phyloP scores from a whole-genome alignment of 2,888 invertebrate species.

The Hoplodrina ambigua region DNA sequence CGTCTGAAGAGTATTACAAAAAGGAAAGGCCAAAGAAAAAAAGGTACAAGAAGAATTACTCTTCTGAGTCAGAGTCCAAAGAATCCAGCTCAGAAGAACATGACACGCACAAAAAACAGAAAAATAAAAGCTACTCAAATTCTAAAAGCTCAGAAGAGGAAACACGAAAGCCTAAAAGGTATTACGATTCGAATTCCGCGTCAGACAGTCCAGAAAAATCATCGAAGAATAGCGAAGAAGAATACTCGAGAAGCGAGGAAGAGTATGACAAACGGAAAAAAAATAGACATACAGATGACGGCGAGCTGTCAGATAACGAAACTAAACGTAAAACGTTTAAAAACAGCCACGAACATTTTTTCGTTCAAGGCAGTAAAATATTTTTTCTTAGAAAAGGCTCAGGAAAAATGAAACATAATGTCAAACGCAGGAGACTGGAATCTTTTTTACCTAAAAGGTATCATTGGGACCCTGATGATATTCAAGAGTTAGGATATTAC shows the following conservation, averaged over 20 bases:
- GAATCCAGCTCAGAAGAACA: not conserved
- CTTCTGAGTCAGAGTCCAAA: constrained; percentile 12
- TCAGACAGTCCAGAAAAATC: not conserved
- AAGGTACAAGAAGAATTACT: not conserved
- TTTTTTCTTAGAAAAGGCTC: not conserved
- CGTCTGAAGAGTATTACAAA: not conserved
- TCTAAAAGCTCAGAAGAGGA: not conserved
- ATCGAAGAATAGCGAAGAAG: rapidly evolving
- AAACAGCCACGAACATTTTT: not conserved
- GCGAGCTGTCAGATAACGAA: not conserved
- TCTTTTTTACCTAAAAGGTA: constrained; percentile 79
- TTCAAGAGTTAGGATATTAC: constrained; percentile 72
- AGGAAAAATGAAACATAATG: not conserved
- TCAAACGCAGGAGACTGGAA: constrained; percentile 63
- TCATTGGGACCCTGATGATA: constrained; percentile 73
- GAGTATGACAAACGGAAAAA: not conserved
- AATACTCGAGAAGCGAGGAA: constrained; percentile 4
- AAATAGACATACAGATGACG: not conserved
- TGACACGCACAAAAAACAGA: not conserved
- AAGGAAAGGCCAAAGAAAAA: not conserved
- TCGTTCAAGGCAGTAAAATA: not conserved
- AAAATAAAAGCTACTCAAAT: not conserved
- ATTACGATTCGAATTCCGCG: not conserved
- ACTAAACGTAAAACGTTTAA: not conserved
- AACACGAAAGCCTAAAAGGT: not conserved